Base-by-base conservation (phyloP, 2,113 vertebrate species). In the Zosterops pallidus region DNA sequence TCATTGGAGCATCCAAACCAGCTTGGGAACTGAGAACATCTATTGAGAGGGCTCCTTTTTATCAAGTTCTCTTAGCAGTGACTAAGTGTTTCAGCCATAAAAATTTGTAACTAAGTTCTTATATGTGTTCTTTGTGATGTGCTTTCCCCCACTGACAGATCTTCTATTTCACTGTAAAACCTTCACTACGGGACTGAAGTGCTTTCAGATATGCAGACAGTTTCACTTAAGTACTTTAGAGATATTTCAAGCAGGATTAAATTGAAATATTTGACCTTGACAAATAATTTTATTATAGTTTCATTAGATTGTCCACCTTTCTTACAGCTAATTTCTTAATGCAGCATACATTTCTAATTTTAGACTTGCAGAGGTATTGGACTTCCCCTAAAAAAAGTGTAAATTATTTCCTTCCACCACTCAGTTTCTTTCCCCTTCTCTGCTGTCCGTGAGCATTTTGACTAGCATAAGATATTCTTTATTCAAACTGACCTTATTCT, bases 271-370 rank as follows among this genome's bases (percentile, higher is more conserved):
- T 78, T 94, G 81, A 92, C 83, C 64, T 82, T 83, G 47, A 21
- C 3, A 86, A 95, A 90, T 78, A 2, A 70, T 62, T 92, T 82
- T 84, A 55, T 79, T 91, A 70, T 4, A 59, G 29, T 81, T 91
- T 70, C 23, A 2, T 91, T 92, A 72, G 67, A 89, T 6, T 89
- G 26, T 24, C 75, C 57, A 68, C 49, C 77, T 84, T 94, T 39
- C 41, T 88, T 62, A 79, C 33, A 83, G 31, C 41, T 94, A 93
- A 90, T 93, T 96, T 91, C 57, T 97, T 74, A 76, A 53, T 56
- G 67, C 57, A 90, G 65, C 52, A 83, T 28, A 53, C 10, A 79
- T 53, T 91, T 91, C 71, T 92, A 92, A 92, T 92, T 95, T 94
- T 88, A 94, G 69, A 74, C 25, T 94, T 84, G 55, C 22, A 75